Evolutionary conservation across 2,113 vertebrate genomes (phyloP).

Genomic region (Crocuta crocuta): DNA sequence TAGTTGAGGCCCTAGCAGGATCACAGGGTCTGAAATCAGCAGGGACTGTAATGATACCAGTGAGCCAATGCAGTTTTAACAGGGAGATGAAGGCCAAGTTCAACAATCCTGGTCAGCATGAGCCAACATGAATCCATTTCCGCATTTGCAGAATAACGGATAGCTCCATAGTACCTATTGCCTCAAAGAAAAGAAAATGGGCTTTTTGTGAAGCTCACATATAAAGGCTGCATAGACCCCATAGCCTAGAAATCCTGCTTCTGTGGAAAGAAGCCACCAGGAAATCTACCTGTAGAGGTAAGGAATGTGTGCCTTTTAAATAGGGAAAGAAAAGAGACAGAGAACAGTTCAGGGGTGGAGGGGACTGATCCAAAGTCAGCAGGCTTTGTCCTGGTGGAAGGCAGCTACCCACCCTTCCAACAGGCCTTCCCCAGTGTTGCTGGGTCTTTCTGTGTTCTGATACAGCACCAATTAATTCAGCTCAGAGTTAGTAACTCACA

Average conservation of each 20-base stretch:
- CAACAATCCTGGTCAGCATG: not conserved
- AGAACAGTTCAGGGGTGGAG: not conserved
- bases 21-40: not conserved
- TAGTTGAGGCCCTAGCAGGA: not conserved
- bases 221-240: not conserved
- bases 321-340: not conserved
- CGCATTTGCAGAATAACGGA: slow-evolving; percentile 26
- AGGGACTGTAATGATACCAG: not conserved
- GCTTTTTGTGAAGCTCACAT: not conserved
- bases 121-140: not conserved
- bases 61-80: not conserved
- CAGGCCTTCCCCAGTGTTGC: not conserved
- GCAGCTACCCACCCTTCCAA: not conserved
- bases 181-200: not conserved
- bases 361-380: no score
- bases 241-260: not conserved
- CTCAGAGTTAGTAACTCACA: not conserved
- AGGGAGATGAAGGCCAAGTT: not conserved
- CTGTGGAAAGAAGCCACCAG: not conserved
- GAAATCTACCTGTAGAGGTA: not conserved
- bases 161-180: not conserved
- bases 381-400: not conserved
- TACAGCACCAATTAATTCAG: not conserved
- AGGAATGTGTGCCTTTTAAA: not conserved
- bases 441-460: not conserved